Base-by-base conservation (phyloP, 1,140 invertebrate genomes). In the Drosophila hydei region DNA sequence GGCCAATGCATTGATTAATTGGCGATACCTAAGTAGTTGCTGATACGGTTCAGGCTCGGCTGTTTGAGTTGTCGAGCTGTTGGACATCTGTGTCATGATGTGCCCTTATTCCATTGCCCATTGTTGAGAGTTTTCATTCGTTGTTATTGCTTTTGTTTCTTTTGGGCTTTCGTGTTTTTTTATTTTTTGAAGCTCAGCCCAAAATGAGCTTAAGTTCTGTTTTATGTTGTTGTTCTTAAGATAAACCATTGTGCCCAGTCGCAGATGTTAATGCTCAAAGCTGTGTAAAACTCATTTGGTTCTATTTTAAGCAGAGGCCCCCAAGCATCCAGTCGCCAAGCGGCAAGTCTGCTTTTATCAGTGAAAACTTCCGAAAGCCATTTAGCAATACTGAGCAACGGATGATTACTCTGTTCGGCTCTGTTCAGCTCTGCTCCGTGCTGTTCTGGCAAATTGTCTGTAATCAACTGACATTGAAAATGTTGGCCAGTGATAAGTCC, bases 381-480 rank as follows among this genome's bases (percentile, higher is more conserved):
- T 74, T 73, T 48, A 36, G 70, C 25, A 73, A 76, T n/a, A 56
- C 21, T 54, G 42, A 25, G 7, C 11, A 19, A 47, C 48, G n/a
- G 12, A 25, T 27, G 54, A 64, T 56, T 36, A 52, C 25, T 36
- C 16, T 16, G 47, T 27, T 38, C 65, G 7, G 12, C 38, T 56
- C 64, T 23, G 48, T 47, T 30, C 30, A 7, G 54, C 18, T 55
- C 42, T 48, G 62, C 38, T 69, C 58, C 52, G 56, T 42, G 55
- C 12, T 38, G 30, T 25, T 48, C 25, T 38, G n/a, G 36, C 52
- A 55, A 55, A 54, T 6, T 65, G 61, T 59, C 25, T 25, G 69
- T 60, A 64, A 77, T 78, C 61, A 63, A 54, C 56, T 70, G 75
- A 74, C 71, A 77, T 77, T 77, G 64, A 79, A 79, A 70, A 36